These are phyloP conservation scores for Albula goreensis DNA, from an alignment of 2,113 vertebrate species.

Conservation along the genomic window DNA sequence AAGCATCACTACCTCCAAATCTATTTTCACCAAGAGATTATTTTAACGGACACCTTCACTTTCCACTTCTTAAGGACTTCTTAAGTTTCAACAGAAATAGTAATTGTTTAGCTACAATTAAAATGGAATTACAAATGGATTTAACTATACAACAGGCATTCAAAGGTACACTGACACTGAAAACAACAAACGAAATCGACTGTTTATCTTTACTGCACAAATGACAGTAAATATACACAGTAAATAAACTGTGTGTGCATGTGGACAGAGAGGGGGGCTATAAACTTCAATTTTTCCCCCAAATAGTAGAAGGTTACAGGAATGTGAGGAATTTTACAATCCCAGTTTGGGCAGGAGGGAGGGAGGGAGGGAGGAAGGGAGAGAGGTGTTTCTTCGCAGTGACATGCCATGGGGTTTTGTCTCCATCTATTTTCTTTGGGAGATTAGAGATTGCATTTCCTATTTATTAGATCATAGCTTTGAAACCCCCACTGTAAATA, in stretches of 20 bases:
- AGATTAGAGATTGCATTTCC: too few relatives aligned
- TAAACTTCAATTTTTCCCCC: background rate
- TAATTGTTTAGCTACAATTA: background rate
- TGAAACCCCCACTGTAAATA: too few relatives aligned
- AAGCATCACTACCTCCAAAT: too few relatives aligned
- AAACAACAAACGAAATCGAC: background rate
- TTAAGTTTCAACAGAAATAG: background rate
- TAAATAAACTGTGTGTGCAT: background rate
- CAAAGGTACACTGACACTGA: background rate
- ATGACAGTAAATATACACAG: background rate
- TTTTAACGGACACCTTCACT: too few relatives aligned
- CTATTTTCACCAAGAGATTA: too few relatives aligned
- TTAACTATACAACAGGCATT: background rate
- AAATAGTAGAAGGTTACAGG: background rate
- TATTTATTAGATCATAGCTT: too few relatives aligned
- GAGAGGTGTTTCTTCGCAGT: background rate
- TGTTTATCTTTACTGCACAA: background rate
- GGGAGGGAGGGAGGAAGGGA: background rate
- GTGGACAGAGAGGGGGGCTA: background rate
- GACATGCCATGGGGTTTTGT: background rate
- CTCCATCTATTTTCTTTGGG: too few relatives aligned
- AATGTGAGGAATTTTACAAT: slow-evolving; percentile 3
- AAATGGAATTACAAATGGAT: background rate
- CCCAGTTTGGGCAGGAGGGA: background rate
- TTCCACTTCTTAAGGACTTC: too few relatives aligned